Conservation (phyloP, 2,797 vertebrate genomes). For the Oreochromis grahami region DNA sequence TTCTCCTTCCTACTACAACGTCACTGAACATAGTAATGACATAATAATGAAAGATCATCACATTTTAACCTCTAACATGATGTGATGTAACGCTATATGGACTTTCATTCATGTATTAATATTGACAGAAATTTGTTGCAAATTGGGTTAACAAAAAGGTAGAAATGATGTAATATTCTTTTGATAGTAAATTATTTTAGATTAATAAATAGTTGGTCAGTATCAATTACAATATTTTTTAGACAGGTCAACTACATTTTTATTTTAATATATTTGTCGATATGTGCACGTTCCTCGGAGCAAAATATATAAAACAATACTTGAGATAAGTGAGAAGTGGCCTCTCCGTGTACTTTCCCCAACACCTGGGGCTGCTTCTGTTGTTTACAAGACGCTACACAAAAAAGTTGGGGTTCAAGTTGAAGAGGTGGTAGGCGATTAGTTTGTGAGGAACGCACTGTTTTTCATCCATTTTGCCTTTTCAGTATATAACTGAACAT, state of each 20-base stretch:
- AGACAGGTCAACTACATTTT: not conserved
- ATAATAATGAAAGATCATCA: not conserved
- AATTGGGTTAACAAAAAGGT: not conserved
- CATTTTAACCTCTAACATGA: not conserved
- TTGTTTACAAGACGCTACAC: not conserved
- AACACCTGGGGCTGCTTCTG: not conserved
- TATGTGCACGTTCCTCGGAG: not conserved
- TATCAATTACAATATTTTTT: not conserved
- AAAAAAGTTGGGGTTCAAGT: not conserved
- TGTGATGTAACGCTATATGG: not conserved
- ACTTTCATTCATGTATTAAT: not conserved
- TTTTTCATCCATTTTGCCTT: not conserved
- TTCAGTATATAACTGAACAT: not conserved
- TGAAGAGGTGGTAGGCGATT: not conserved
- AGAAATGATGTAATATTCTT: not conserved
- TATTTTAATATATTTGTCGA: not conserved
- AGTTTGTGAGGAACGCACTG: not conserved
- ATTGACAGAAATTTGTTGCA: not conserved
- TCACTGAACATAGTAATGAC: not conserved
- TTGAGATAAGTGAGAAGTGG: not conserved
- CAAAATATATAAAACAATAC: not conserved
- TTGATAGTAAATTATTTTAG: not conserved
- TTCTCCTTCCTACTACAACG: not conserved
- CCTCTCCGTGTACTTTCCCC: not conserved
- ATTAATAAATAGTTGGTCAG: not conserved